These are phyloP conservation scores for Scaeva pyrastri DNA, from an alignment of 2,888 invertebrate genomes.

Conservation along the genomic window DNA sequence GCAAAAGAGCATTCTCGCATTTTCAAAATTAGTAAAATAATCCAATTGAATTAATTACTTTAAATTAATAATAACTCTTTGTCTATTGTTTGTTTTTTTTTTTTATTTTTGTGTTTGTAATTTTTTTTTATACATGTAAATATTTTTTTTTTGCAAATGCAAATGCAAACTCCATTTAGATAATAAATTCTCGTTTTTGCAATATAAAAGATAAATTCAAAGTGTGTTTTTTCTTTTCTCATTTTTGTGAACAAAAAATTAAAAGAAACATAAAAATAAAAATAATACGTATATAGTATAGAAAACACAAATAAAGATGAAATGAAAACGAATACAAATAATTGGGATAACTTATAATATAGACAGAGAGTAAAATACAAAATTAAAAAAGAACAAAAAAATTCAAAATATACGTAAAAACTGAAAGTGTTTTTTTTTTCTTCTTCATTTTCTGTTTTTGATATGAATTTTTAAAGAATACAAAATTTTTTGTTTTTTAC, in stretches of 20 bases:
- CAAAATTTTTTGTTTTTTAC: slow-evolving; percentile 76
- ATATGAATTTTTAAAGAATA: background rate
- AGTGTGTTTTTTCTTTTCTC: slow-evolving; percentile 30
- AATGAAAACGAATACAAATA: slow-evolving; percentile 38
- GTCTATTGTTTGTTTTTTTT: background rate
- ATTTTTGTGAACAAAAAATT: slow-evolving; percentile 51
- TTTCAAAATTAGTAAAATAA: slow-evolving; percentile 26
- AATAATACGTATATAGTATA: slow-evolving; percentile 10
- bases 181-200: slow-evolving; percentile 45
- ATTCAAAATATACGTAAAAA: slow-evolving; percentile 3
- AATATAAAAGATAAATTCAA: slow-evolving; percentile 52
- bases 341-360: slow-evolving; percentile 48
- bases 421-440: slow-evolving; percentile 27
- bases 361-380: slow-evolving; percentile 27
- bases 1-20: slow-evolving; percentile 41
- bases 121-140: no score
- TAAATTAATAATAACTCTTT: background rate
- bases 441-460: background rate
- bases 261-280: slow-evolving; percentile 26
- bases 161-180: slow-evolving; percentile 60
- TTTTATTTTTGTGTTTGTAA: slow-evolving; percentile 20
- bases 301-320: slow-evolving; percentile 36
- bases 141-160: slow-evolving; percentile 46
- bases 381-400: slow-evolving; percentile 10
- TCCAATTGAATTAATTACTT: slow-evolving; percentile 40